phyloP scores from a whole-genome alignment of 2,113 vertebrate genomes.

The Gobius niger region DNA sequence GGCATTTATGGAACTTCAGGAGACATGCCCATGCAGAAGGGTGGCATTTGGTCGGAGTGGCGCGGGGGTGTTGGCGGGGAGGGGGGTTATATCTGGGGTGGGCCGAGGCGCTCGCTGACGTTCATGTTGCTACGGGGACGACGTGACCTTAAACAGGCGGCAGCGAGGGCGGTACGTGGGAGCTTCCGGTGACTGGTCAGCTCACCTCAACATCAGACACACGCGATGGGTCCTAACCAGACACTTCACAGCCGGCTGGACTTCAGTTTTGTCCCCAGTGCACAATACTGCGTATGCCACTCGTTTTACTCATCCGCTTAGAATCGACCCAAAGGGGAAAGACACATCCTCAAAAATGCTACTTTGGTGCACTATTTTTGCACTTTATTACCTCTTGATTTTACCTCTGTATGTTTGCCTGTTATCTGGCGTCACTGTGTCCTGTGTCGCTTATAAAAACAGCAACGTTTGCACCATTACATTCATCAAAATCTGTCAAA shows the following conservation, averaged over 20 bases:
- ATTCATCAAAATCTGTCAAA: not conserved
- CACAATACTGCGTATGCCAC: not conserved
- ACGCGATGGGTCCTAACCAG: slow-evolving; percentile 12
- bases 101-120: slow-evolving; percentile 53
- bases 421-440: too few relatives aligned
- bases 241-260: not conserved
- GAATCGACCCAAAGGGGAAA: too few relatives aligned
- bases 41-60: slow-evolving; percentile 60
- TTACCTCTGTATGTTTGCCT: too few relatives aligned
- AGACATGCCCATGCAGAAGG: slow-evolving; percentile 34
- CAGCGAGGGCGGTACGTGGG: slow-evolving; percentile 32
- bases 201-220: slow-evolving; percentile 53
- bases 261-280: not conserved
- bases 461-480: too few relatives aligned
- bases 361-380: too few relatives aligned
- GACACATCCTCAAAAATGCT: too few relatives aligned
- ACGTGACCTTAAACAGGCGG: slow-evolving; percentile 67
- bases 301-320: too few relatives aligned
- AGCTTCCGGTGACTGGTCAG: slow-evolving; percentile 54
- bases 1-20: slow-evolving; percentile 67
- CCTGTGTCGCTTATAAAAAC: too few relatives aligned
- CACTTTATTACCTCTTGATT: too few relatives aligned
- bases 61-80: slow-evolving; percentile 38
- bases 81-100: slow-evolving; percentile 8
- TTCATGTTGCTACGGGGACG: slow-evolving; percentile 68